Evolutionary conservation across 2,113 vertebrate species (phyloP).

Genomic region (Poeciliopsis prolifica): DNA sequence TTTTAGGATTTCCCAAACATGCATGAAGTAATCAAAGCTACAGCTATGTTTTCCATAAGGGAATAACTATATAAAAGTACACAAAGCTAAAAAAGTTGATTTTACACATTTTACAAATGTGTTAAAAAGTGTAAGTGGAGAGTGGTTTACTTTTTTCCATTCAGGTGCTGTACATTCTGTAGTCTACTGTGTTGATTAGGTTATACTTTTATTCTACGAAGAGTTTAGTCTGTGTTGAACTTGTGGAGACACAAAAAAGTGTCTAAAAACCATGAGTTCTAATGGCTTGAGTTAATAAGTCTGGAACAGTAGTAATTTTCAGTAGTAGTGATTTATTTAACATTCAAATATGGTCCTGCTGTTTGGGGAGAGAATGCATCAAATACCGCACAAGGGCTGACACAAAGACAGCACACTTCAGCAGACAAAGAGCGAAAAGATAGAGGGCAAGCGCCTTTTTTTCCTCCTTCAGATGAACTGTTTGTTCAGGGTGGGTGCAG

Average conservation of each 20-base stretch:
- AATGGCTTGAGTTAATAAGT: conserved; percentile 15
- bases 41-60: too few relatives aligned
- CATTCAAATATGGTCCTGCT: conserved; percentile 73
- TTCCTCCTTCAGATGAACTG: conserved; percentile 59
- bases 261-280: conserved; percentile 25
- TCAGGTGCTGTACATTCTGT: conserved; percentile 39
- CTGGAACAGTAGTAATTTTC: conserved; percentile 54
- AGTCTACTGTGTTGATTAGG: conserved; percentile 30
- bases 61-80: too few relatives aligned
- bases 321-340: conserved; percentile 76
- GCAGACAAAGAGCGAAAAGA: conserved; percentile 72
- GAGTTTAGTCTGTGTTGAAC: conserved; percentile 36
- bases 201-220: conserved; percentile 63
- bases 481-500: conserved; percentile 77
- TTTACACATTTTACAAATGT: too few relatives aligned
- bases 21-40: too few relatives aligned
- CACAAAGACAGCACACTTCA: conserved; percentile 78
- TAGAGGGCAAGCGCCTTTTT: conserved; percentile 56
- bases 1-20: too few relatives aligned
- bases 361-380: conserved; percentile 68
- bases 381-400: conserved; percentile 58
- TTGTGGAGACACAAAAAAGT: conserved; percentile 22
- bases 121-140: neutral
- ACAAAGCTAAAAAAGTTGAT: too few relatives aligned
- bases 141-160: conserved; percentile 39